Percentiles rank a stretch among this genome's conserved stretches.
phyloP scores from a whole-genome alignment of 2,797 vertebrate genomes.

The Hephaestus fuliginosus region DNA sequence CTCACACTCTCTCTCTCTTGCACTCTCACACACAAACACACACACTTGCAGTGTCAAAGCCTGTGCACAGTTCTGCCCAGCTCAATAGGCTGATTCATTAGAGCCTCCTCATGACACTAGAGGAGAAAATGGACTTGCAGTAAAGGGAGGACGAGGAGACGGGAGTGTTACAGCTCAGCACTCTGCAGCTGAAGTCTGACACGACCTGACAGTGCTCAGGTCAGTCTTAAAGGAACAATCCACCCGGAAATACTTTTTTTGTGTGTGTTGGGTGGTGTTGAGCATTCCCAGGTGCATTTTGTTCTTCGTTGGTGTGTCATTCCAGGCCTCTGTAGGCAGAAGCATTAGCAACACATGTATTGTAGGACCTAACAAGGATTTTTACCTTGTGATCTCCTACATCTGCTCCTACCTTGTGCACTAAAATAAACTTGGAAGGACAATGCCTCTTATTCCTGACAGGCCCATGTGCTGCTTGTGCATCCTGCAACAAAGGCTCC shows the following conservation, averaged over 20 bases:
- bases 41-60: constrained; percentile 62
- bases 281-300: not conserved
- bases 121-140: constrained; percentile 63
- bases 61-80: constrained; percentile 55
- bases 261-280: not conserved
- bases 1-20: not conserved
- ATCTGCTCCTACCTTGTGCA: not conserved
- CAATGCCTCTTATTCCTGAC: not conserved
- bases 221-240: constrained; percentile 21
- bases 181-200: constrained; percentile 33
- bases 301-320: not conserved
- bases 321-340: not conserved
- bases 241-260: not conserved
- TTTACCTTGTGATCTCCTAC: not conserved
- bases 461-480: too few relatives aligned
- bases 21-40: constrained; percentile 31
- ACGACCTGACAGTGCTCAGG: constrained; percentile 51
- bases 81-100: constrained; percentile 80
- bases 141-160: constrained; percentile 43
- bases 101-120: constrained; percentile 72
- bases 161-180: constrained; percentile 51
- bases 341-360: not conserved
- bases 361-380: not conserved
- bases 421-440: not conserved
- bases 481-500: not conserved